These are phyloP conservation scores for Colletes latitarsis DNA, from an alignment of 1,140 invertebrate species.

Conservation along the genomic window DNA sequence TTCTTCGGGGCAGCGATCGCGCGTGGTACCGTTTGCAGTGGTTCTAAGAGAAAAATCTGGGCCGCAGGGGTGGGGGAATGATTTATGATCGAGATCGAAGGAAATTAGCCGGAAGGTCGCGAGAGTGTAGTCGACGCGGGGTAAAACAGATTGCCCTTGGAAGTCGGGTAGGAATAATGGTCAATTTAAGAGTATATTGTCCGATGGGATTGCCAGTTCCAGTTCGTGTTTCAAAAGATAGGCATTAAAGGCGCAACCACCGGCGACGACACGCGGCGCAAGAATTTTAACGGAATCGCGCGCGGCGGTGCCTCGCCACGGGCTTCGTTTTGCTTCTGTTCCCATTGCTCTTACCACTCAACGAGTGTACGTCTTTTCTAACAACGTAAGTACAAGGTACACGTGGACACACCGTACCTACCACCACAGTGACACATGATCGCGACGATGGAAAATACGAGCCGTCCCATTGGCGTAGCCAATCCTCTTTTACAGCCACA, in stretches of 20 bases:
- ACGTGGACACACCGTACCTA: conserved; percentile 8
- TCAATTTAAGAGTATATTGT: conserved; percentile 20
- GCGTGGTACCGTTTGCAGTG: too few relatives aligned
- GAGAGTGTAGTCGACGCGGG: not conserved
- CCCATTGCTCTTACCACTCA: conserved; percentile 13
- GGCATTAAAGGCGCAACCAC: conserved; percentile 11
- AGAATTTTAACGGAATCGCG: conserved; percentile 28
- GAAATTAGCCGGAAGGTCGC: not conserved
- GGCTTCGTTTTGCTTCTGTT: conserved; percentile 10
- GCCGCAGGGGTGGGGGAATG: not conserved
- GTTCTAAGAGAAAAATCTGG: not conserved
- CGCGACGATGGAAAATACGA: conserved; percentile 19
- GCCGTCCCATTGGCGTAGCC: not conserved
- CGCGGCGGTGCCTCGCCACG: not conserved
- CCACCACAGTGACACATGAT: conserved; percentile 10
- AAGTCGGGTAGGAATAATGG: not conserved
- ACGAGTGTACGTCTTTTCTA: conserved; percentile 27
- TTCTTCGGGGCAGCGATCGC: too few relatives aligned
- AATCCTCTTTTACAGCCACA: not conserved
- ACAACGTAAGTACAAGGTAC: conserved; percentile 27
- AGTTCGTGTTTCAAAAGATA: not conserved
- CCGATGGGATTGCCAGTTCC: conserved; percentile 3
- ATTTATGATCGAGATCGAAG: not conserved
- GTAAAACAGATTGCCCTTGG: not conserved
- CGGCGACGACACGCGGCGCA: conserved; percentile 26